phyloP scores from a whole-genome alignment of 35 echinoderm and acorn worm genomes.

The Nesometra sesokonis region DNA sequence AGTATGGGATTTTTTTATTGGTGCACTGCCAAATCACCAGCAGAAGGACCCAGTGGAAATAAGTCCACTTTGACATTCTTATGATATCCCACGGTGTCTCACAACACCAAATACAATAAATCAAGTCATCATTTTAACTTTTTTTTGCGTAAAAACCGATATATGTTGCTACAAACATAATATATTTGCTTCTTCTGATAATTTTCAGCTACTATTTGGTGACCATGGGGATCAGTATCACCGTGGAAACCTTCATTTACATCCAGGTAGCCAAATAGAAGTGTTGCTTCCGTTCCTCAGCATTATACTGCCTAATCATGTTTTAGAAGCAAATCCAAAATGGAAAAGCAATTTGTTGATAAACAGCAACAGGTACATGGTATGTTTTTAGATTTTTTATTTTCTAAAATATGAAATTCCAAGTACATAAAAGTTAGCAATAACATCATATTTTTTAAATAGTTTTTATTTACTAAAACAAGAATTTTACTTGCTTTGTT shows the following conservation, averaged over 20 bases:
- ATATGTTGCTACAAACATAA: neutral
- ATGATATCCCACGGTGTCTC: no score
- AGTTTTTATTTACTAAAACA: no score
- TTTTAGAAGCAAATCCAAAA: slow-evolving; percentile 35
- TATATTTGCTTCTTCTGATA: neutral
- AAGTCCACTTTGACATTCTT: no score
- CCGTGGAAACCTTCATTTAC: slow-evolving; percentile 30
- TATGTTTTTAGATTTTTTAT: slow-evolving; percentile 4
- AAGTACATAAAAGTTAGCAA: no score
- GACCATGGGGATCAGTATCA: slow-evolving; percentile 70
- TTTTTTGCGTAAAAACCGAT: neutral
- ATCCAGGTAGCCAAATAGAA: slow-evolving; percentile 55
- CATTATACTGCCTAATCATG: slow-evolving; percentile 40
- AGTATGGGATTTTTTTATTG: no score
- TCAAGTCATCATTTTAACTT: neutral
- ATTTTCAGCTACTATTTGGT: slow-evolving; percentile 63
- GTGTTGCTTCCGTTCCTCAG: slow-evolving; percentile 54
- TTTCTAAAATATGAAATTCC: no score
- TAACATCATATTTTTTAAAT: no score
- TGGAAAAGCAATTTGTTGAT: slow-evolving; percentile 60
- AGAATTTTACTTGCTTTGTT: no score
- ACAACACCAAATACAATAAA: neutral
- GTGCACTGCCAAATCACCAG: no score
- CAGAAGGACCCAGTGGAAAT: no score
- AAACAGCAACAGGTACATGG: slow-evolving; percentile 58